A percentile compares a stretch with the other conserved stretches of the same genome.
These are phyloP conservation scores for Camponotus pennsylvanicus DNA, from an alignment of 1,140 invertebrate genomes.

Conservation along the genomic window DNA sequence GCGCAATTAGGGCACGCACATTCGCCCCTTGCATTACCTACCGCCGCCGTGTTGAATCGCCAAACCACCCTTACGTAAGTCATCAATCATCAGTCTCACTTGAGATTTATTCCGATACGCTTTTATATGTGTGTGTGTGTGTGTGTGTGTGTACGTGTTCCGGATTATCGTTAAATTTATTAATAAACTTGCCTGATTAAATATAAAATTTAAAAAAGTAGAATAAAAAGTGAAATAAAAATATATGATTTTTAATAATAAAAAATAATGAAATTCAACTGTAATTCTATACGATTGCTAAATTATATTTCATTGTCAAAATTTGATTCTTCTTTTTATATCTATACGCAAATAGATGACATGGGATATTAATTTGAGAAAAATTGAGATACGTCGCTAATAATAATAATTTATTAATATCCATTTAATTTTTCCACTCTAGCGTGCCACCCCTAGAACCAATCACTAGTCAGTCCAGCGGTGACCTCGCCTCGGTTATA, in stretches of 20 bases:
- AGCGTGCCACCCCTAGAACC: constrained; percentile 85
- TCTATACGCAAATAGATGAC: background rate
- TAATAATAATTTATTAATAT: background rate
- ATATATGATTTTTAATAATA: background rate
- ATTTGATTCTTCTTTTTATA: background rate
- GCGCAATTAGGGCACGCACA: constrained; percentile 82
- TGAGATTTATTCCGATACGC: background rate
- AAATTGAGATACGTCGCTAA: background rate
- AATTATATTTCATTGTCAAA: background rate
- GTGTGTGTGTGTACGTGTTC: no score
- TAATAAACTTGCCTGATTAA: background rate
- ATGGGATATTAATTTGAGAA: background rate
- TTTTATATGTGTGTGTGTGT: background rate
- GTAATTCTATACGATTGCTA: background rate
- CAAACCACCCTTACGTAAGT: constrained; percentile 85
- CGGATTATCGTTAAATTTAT: background rate
- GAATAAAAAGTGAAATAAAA: background rate
- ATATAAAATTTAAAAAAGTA: background rate
- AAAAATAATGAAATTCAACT: background rate
- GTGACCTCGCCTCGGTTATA: constrained; percentile 81
- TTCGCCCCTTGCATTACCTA: constrained; percentile 84
- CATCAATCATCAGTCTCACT: constrained; percentile 8
- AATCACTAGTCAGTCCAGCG: constrained; percentile 79
- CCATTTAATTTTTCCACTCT: constrained; percentile 58
- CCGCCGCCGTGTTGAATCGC: constrained; percentile 84